Percentiles rank a stretch among this genome's conserved stretches.
phyloP scores from a whole-genome alignment of 2,113 vertebrate genomes.

The Propithecus coquereli region DNA sequence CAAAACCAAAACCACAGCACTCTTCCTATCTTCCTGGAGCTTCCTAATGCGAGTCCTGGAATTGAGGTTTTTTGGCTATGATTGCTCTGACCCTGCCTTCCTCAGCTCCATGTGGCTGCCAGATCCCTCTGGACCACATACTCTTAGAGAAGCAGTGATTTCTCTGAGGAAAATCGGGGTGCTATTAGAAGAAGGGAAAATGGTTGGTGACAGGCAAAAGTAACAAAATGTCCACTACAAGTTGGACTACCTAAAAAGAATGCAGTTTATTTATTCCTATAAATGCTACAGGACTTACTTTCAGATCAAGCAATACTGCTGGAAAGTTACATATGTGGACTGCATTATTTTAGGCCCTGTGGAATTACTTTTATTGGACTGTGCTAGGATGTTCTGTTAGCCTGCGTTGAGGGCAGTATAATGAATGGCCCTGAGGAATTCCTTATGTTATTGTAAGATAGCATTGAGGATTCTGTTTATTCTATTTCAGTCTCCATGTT shows the following conservation, averaged over 20 bases:
- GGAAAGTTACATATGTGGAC: neutral
- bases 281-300: neutral
- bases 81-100: neutral
- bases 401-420: neutral
- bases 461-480: neutral
- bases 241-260: neutral
- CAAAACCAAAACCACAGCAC: neutral
- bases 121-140: neutral
- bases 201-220: neutral
- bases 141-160: neutral
- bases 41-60: neutral
- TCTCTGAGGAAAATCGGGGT: neutral
- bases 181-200: neutral
- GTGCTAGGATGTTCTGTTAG: neutral
- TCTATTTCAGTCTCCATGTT: neutral
- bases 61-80: neutral
- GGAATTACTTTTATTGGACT: neutral
- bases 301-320: neutral
- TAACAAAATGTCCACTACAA: neutral
- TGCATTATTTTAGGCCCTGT: neutral
- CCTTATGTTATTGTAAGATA: neutral
- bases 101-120: neutral
- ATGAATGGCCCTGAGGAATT: neutral
- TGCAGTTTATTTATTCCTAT: neutral
- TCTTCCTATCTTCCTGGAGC: neutral